Evolutionary conservation across 2,888 invertebrate species (phyloP).

Genomic region (Parascotia fuliginaria): DNA sequence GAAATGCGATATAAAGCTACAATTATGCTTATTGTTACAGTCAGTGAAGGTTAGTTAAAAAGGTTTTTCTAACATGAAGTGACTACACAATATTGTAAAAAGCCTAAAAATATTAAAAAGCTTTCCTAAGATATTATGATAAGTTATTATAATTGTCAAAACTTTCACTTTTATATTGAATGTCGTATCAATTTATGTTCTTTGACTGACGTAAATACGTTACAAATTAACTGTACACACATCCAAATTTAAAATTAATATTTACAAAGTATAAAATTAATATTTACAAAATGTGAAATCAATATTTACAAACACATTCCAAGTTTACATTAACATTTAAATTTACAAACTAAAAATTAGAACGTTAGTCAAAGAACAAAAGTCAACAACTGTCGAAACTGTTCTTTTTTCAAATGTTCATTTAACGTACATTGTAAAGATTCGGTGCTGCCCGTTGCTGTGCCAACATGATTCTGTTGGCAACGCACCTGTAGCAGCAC

Average conservation of each 20-base stretch:
- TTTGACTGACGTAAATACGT: conserved; percentile 18
- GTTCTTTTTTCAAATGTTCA: conserved; percentile 23
- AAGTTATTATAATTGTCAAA: conserved; percentile 12
- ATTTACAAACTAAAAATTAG: background rate
- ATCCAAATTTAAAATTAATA: background rate
- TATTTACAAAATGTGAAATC: conserved; percentile 6
- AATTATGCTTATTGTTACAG: too few species aligned
- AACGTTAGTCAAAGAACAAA: conserved; percentile 10
- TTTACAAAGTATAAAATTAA: conserved; percentile 1
- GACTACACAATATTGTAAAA: conserved; percentile 43
- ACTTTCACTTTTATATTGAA: conserved; percentile 17
- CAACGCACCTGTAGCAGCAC: conserved; percentile 92
- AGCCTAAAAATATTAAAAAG: conserved; percentile 49
- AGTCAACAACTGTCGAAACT: background rate
- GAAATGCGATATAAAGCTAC: too few species aligned
- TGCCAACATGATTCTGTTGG: conserved; percentile 86
- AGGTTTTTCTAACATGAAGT: conserved; percentile 48
- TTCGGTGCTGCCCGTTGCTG: conserved; percentile 88
- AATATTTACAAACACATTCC: conserved; percentile 3
- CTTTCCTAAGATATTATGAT: conserved; percentile 49
- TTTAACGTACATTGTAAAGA: conserved; percentile 82
- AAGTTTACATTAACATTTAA: background rate
- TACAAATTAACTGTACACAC: background rate
- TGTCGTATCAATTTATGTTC: conserved; percentile 10
- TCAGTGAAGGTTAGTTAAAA: background rate